Evolutionary conservation across 2,113 vertebrate genomes (phyloP).

Genomic region (Percina caprodes): DNA sequence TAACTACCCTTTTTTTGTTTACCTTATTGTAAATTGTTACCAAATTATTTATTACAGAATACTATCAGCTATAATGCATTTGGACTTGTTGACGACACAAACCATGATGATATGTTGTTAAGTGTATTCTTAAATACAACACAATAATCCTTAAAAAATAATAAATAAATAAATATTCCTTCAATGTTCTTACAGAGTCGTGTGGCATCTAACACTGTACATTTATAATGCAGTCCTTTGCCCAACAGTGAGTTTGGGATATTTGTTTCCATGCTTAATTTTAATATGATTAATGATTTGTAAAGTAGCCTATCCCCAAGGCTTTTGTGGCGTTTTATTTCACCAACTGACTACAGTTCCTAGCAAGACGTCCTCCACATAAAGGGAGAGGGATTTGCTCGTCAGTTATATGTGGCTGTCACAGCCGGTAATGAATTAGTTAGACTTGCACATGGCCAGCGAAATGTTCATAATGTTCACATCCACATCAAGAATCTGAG

Average conservation of each 20-base stretch:
- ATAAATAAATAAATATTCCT: too few relatives aligned
- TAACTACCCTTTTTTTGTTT: too few relatives aligned
- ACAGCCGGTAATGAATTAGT: slow-evolving; percentile 65
- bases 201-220: too few relatives aligned
- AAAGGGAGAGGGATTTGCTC: slow-evolving; percentile 46
- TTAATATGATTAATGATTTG: background rate
- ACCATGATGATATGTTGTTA: background rate
- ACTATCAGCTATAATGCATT: slow-evolving; percentile 6
- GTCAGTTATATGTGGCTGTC: slow-evolving; percentile 55
- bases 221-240: background rate
- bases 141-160: too few relatives aligned
- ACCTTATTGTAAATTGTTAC: too few relatives aligned
- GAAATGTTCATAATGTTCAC: slow-evolving; percentile 67
- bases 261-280: background rate
- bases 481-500: slow-evolving; percentile 59
- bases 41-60: background rate
- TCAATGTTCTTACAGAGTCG: background rate
- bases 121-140: background rate
- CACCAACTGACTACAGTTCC: slow-evolving; percentile 3
- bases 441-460: slow-evolving; percentile 48
- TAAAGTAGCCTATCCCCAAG: background rate
- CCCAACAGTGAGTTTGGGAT: background rate
- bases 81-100: background rate
- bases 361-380: slow-evolving; percentile 31
- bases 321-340: slow-evolving; percentile 16